Conservation (phyloP, 2,888 invertebrate genomes). For the Mimas tiliae region DNA sequence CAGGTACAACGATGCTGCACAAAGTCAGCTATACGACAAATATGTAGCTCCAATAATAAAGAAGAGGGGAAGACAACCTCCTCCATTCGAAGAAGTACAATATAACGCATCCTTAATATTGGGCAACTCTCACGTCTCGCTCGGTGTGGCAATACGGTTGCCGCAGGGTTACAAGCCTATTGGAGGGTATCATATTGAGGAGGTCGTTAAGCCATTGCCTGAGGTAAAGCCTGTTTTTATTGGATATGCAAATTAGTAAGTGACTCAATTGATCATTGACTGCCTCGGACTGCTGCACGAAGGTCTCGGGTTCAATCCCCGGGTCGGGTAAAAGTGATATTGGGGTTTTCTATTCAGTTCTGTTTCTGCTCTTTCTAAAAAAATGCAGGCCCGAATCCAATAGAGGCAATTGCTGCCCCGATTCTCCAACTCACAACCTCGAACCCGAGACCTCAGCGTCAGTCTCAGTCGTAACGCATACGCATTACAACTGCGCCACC, state of each 20-base stretch:
- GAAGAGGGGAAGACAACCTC: conserved; percentile 33
- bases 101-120: conserved; percentile 35
- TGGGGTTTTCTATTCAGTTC: too few relatives aligned
- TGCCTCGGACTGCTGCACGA: too few relatives aligned
- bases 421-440: too few relatives aligned
- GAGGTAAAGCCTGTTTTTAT: not conserved
- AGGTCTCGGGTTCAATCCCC: too few relatives aligned
- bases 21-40: not conserved
- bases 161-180: not conserved
- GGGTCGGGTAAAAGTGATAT: too few relatives aligned
- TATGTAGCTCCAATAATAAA: conserved; percentile 27
- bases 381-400: too few relatives aligned
- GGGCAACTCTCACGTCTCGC: conserved; percentile 34
- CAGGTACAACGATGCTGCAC: not conserved
- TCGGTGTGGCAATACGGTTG: conserved; percentile 30
- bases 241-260: too few relatives aligned
- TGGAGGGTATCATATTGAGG: not conserved
- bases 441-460: too few relatives aligned
- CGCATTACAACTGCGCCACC: too few relatives aligned
- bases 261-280: not conserved
- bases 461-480: too few relatives aligned
- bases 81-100: conserved; percentile 33
- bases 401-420: too few relatives aligned
- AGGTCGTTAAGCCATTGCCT: not conserved
- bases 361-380: too few relatives aligned